A percentile compares a stretch with the other conserved stretches of the same genome.
Conservation (phyloP, 2,113 vertebrate species). For the Cheirogaleus medius region DNA sequence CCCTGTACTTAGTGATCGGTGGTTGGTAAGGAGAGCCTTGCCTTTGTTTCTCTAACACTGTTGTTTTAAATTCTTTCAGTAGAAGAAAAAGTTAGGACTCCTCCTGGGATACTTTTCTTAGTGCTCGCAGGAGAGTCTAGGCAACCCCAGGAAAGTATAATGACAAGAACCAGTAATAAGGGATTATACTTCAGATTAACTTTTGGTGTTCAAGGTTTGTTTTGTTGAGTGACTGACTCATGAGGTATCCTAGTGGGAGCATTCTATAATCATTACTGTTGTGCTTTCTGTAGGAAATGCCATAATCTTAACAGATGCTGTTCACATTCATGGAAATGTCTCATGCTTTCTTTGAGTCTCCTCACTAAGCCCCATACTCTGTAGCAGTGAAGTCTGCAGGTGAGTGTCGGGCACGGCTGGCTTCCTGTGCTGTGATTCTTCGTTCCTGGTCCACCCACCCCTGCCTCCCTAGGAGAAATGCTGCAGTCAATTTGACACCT, state of each 20-base stretch:
- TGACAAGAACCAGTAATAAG: not conserved
- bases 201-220: constrained; percentile 32
- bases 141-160: not conserved
- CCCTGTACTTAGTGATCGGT: no score
- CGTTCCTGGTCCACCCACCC: not conserved
- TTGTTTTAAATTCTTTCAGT: not conserved
- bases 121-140: not conserved
- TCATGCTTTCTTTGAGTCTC: not conserved
- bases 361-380: not conserved
- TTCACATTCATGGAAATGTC: constrained; percentile 57
- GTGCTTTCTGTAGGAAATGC: constrained; percentile 54
- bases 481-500: not conserved
- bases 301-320: constrained; percentile 53
- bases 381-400: not conserved
- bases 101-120: not conserved
- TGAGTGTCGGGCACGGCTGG: not conserved
- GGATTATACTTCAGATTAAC: constrained; percentile 27
- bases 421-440: not conserved
- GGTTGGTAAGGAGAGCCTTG: not conserved
- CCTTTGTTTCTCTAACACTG: not conserved
- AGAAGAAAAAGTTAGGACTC: not conserved
- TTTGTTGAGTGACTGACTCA: constrained; percentile 53
- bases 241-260: constrained; percentile 30
- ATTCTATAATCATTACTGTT: constrained; percentile 56
- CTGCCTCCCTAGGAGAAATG: not conserved